A percentile compares a stretch with the other conserved stretches of the same genome.
Evolutionary conservation across 1,140 invertebrate species (phyloP).

Genomic region (Pseudobourletiella spinata): DNA sequence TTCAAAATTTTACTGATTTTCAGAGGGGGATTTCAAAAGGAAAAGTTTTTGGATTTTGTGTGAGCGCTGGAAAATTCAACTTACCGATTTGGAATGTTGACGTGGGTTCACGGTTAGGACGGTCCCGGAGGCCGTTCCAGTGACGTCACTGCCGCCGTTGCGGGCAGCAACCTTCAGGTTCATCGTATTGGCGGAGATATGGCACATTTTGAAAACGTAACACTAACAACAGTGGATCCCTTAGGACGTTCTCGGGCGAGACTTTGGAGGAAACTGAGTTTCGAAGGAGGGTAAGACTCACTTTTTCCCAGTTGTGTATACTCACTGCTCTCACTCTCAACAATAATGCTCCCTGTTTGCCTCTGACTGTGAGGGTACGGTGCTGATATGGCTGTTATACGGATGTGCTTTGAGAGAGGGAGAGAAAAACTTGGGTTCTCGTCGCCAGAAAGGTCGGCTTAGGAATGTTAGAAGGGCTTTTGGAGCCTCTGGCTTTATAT

Average conservation of each 20-base stretch:
- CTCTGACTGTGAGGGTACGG: background rate
- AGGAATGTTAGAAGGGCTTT: constrained; percentile 19
- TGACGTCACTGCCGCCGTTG: background rate
- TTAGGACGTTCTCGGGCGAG: background rate
- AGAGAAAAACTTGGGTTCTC: background rate
- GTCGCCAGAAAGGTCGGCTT: constrained; percentile 10
- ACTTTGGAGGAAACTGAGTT: background rate
- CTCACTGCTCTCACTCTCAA: background rate
- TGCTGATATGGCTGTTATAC: background rate
- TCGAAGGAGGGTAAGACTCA: background rate
- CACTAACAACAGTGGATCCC: background rate
- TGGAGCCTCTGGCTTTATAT: constrained; percentile 20
- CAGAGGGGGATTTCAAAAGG: background rate
- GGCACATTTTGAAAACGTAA: constrained; percentile 15
- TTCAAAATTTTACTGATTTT: background rate
- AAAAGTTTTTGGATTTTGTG: background rate
- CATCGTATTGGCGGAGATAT: constrained; percentile 13
- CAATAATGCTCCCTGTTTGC: background rate
- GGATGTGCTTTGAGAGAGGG: background rate
- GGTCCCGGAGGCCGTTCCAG: background rate
- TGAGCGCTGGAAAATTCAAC: background rate
- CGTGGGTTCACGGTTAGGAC: constrained; percentile 9
- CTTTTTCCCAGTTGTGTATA: background rate
- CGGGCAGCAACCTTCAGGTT: background rate
- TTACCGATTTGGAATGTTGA: constrained; percentile 29